Base-by-base conservation (phyloP, 1,140 invertebrate genomes). In the Aphaenogaster floridana region DNA sequence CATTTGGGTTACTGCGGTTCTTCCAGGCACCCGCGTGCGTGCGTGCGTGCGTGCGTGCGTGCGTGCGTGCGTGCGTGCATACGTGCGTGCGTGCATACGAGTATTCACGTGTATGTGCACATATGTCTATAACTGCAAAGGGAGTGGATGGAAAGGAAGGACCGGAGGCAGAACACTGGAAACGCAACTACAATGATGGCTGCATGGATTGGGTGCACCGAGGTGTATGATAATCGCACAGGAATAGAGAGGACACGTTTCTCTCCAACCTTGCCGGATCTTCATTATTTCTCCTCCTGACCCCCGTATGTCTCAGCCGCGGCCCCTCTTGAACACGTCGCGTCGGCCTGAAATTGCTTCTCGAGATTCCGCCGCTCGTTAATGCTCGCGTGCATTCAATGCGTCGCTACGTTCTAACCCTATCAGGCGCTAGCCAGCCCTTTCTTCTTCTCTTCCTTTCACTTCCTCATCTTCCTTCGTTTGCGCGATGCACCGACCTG, bases 151-250 rank as follows among this genome's bases (percentile, higher is more conserved):
- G 63, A 50, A 54, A 42, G 28, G 69, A 72, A 71, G 42, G 36
- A 72, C 21, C 42, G 42, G 42, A 66, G 36, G 78, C 39, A 78
- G 76, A 86, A 90, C 48, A 76, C 61, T 89, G 88, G 85, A 88
- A 88, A 90, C 80, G 79, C 88, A 68, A 81, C 83, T 59, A 50
- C 28, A 79, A 72, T 81, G 89, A 63, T 71, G 80, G 85, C 74
- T 87, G 83, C 66, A 90, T 88, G 91, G 89, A 94, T 93, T 93
- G 90, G 87, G 85, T 78, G 85, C 93, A 93, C 21, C 91, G 74
- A 66, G 87, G 92, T 93, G 91, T 91, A 74, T 88, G 89, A 92
- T 94, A 94, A 94, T 95, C 93, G 88, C 85, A 39, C 90, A 93
- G 91, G 91, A 93, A 93, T 91, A 91, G 83, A 89, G 86, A 89